Base-by-base conservation (phyloP, 2,113 vertebrate genomes). In the Chloroceryle aenea region DNA sequence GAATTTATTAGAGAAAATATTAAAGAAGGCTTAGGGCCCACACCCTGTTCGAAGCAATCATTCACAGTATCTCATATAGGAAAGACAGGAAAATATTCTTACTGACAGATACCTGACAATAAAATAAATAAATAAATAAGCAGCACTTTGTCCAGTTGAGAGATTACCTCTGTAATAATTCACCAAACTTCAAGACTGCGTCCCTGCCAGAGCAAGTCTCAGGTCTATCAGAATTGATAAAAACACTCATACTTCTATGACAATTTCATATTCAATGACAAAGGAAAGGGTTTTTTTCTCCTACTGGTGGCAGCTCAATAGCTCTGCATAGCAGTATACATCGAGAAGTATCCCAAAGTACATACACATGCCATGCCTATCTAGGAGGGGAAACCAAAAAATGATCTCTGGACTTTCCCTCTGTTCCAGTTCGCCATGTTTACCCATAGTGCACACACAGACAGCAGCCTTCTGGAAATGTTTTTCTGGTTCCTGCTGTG, bases 1-100 rank as follows among this genome's bases (percentile, higher is more conserved):
- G 93, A 95, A 64, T 83, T 63, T 95, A 95, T 85, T 89, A 84
- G n/a, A 74, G 36, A 87, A 95, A 82, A 85, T 89, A 97, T 84
- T 85, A 61, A 95, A 78, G 71, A 47, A 88, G 47, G 67, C 55
- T 94, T 80, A 72, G 30, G 45, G 32, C 87, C 62, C 93, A 36
- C n/a, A 90, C 48, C 58, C 14, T 87, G 64, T 86, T 96, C 93
- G 93, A 87, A 91, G n/a, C 63, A 93, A 97, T 90, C 64, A 92
- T n/a, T 87, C 92, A 85, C 9, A 52, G 27, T 34, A 50, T 18
- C 27, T 92, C 85, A 94, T 69, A 34, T 5, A 91, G 69, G 67
- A 74, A 79, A 73, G 27, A 69, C 47, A 79, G 55, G 22, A 84
- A 79, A 92, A 75, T 74, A 75, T 83, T 92, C 94, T 88, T 30